Base-by-base conservation (phyloP, 2,113 vertebrate species). In the Thunnus thynnus region DNA sequence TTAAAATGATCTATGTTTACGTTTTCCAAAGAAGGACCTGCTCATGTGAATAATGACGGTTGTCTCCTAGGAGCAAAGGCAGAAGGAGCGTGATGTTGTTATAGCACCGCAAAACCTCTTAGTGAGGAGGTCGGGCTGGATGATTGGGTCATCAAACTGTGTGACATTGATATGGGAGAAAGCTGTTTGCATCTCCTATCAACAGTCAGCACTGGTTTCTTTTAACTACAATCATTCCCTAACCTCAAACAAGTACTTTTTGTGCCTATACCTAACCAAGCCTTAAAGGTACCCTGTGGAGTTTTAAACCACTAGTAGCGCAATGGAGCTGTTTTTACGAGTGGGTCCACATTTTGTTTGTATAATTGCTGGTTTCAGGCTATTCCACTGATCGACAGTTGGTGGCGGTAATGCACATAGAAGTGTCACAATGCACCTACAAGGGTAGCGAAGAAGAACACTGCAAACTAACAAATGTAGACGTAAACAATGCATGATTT, bases 1-100 rank as follows among this genome's bases (percentile, higher is more conserved):
- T 63, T 73, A 22, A 63, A 44, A 54, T 63, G 30, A 13, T 12
- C 16, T 22, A n/a, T 73, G 25, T 32, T 50, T 58, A 58, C 65
- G 22, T 51, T 50, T 60, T 50, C 16, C 22, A 51, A 46, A 6
- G 17, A 61, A 61, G 10, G 41, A 71, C 17, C 4, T 27, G 44
- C 5, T 52, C 2, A 4, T 71, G 58, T 52, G 52, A 70, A 76
- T 64, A 65, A 76, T 70, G n/a, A 27, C 44, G 55, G 72, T 73
- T 63, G 64, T 57, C 25, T 63, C n/a, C 36, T 25, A 61, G 63
- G 61, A 52, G 56, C 22, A 81, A 68, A 63, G 30, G 17, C n/a
- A 63, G 52, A 51, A 72, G 58, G 22, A 69, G 50, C 2, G 6
- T 22, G 11, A 36, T 48, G 73, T 58, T 60, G 66, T 76, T 51